A percentile compares a stretch with the other conserved stretches of the same genome.
phyloP scores from a whole-genome alignment of 1,140 invertebrate genomes.

The Tyrophagus putrescentiae region DNA sequence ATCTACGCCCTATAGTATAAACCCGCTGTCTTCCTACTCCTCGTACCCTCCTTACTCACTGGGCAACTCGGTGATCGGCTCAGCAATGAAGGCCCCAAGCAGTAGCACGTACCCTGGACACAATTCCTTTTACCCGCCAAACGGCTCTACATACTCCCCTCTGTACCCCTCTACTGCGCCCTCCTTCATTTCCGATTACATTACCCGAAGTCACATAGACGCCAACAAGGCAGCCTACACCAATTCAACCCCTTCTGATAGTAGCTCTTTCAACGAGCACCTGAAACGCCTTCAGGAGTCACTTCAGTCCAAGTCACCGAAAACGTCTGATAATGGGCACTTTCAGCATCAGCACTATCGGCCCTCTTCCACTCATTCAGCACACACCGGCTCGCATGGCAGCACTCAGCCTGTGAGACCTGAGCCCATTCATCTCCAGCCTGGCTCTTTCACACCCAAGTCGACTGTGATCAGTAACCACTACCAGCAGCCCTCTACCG shows the following conservation, averaged over 20 bases:
- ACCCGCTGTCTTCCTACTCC: background rate
- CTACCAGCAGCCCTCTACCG: too few species aligned
- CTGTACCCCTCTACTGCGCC: background rate
- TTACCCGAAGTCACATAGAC: conserved; percentile 1
- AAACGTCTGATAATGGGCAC: too few species aligned
- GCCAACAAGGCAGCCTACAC: background rate
- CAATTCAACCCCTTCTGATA: background rate
- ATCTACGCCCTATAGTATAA: conserved; percentile 1
- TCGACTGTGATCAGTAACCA: conserved; percentile 1
- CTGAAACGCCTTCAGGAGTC: conserved; percentile 5
- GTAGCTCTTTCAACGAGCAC: background rate
- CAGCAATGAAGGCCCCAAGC: background rate
- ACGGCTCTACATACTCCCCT: background rate
- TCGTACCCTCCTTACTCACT: background rate
- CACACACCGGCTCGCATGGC: too few species aligned
- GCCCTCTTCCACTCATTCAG: too few species aligned
- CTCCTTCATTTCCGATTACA: conserved; percentile 8
- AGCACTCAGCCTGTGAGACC: background rate
- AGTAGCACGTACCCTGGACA: background rate
- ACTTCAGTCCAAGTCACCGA: background rate
- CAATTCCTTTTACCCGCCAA: conserved; percentile 1
- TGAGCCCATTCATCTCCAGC: background rate
- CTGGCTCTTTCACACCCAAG: background rate
- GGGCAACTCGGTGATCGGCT: background rate
- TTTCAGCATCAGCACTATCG: too few species aligned